Evolutionary conservation across 2,113 vertebrate genomes (phyloP), one percentile per base, ranked within the genome.

Genomic region (Abramis brama): DNA sequence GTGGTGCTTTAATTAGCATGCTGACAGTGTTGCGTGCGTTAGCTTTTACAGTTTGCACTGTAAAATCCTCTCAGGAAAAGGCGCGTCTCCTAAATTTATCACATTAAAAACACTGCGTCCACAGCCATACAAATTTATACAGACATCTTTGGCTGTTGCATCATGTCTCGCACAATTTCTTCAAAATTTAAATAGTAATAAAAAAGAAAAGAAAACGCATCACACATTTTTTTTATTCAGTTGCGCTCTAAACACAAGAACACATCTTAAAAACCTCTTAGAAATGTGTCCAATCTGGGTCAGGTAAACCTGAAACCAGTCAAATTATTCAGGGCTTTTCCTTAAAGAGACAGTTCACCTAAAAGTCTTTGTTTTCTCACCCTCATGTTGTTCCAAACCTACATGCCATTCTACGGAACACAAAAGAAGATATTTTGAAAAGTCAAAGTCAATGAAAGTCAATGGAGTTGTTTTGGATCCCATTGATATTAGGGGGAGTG

Each of bases 1-100:
- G 43, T 55, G 47, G 74, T 27, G 74, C 75, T 77, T 52, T 77
- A 77, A 77, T 77, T 77, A 55, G 47, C 75, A 55, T 77, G 75
- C 75, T 57, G 75, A 55, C 75, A 55, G 50, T 30, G 75, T 50
- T 25, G 6, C 10, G 15, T 27, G n/a, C 3, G 15, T 77, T 77
- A 77, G 75, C 25, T 77, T 77, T 77, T 55, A 33, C 47, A 77
- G 17, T 10, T 77, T 55, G 75, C 50, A 11, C 50, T 55, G 50
- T 77, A 55, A 77, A 77, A 33, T 55, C 75, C 75, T 77, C 50
- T 55, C 25, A 77, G 75, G 75, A 77, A 77, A 77, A 55, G 3
- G 25, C 55, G 74, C 15, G 25, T 76, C 25, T 52, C 17, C 75
- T 77, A 55, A 55, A 77, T 77, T 55, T 6, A 77, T 33, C 75